Percentiles rank a stretch among this genome's conserved stretches.
Evolutionary conservation across 2,888 invertebrate genomes (phyloP).

Genomic region (Melanotus villosus): DNA sequence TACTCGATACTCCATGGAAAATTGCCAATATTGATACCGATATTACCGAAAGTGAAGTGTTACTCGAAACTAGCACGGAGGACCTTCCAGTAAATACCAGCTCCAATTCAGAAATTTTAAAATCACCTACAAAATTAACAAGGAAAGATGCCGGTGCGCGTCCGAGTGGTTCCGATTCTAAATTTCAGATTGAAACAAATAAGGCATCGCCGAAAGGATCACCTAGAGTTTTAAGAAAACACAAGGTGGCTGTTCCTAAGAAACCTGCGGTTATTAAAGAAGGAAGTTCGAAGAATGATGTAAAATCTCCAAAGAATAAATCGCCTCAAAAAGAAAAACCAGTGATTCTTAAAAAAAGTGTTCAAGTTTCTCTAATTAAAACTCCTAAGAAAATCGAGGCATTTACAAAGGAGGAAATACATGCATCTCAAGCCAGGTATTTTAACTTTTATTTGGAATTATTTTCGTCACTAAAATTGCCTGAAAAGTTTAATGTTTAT

Average conservation of each 20-base stretch:
- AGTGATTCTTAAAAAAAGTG: too few species aligned
- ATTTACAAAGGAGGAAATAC: background rate
- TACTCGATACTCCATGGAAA: slow-evolving; percentile 48
- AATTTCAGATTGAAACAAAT: background rate
- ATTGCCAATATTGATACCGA: slow-evolving; percentile 31
- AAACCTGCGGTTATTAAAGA: background rate
- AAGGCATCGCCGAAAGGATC: background rate
- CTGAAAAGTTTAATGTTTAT: too few species aligned
- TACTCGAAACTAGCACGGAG: background rate
- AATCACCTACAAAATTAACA: too few species aligned
- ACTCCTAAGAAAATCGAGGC: background rate
- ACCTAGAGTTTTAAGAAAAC: background rate
- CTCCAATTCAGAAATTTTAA: too few species aligned
- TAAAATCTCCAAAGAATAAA: background rate
- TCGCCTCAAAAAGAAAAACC: background rate
- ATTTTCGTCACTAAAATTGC: too few species aligned
- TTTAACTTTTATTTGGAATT: too few species aligned
- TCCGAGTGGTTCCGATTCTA: too few species aligned
- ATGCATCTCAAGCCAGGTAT: background rate
- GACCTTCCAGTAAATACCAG: background rate
- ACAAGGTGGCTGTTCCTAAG: background rate
- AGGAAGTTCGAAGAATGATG: background rate
- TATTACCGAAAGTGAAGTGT: slow-evolving; percentile 2
- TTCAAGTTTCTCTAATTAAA: background rate
- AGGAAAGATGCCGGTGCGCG: too few species aligned